Conservation (phyloP, 2,113 vertebrate species). For the Seriola rivoliana region DNA sequence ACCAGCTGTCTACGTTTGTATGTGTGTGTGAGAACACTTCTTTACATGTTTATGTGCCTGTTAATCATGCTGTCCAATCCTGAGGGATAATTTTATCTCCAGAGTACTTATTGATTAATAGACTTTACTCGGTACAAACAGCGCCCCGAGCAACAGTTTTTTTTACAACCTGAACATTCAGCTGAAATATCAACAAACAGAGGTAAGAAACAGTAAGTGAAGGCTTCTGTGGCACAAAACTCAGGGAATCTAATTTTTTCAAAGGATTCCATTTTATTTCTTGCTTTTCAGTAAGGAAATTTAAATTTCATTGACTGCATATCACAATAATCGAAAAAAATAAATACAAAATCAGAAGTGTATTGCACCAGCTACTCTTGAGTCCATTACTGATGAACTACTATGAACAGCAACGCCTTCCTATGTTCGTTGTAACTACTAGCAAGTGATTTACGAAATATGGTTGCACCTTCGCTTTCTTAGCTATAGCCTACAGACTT, state of each 20-base stretch:
- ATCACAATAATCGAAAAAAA: too few species aligned
- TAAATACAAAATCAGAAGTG: too few species aligned
- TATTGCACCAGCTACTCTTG: too few species aligned
- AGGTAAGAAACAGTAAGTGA: not conserved
- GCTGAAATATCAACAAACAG: not conserved
- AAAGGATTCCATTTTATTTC: too few species aligned
- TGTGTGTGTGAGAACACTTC: not conserved
- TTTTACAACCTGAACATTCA: conserved; percentile 27
- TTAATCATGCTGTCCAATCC: conserved; percentile 6
- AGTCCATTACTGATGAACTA: too few species aligned
- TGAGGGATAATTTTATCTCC: conserved; percentile 34
- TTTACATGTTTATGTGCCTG: not conserved
- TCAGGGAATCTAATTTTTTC: too few species aligned
- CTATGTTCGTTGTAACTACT: too few species aligned
- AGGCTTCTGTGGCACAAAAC: not conserved
- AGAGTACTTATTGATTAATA: conserved; percentile 33
- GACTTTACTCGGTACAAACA: conserved; percentile 31
- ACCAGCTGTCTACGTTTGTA: conserved; percentile 18
- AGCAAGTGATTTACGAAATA: too few species aligned
- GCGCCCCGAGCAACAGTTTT: conserved; percentile 7
- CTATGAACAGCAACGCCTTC: too few species aligned
- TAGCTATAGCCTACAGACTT: too few species aligned
- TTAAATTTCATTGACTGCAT: too few species aligned
- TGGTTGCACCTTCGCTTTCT: too few species aligned
- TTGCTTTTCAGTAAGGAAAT: not conserved